A percentile compares a stretch with the other conserved stretches of the same genome.
Evolutionary conservation across 2,797 vertebrate species (phyloP).

Genomic region (Fringilla coelebs): DNA sequence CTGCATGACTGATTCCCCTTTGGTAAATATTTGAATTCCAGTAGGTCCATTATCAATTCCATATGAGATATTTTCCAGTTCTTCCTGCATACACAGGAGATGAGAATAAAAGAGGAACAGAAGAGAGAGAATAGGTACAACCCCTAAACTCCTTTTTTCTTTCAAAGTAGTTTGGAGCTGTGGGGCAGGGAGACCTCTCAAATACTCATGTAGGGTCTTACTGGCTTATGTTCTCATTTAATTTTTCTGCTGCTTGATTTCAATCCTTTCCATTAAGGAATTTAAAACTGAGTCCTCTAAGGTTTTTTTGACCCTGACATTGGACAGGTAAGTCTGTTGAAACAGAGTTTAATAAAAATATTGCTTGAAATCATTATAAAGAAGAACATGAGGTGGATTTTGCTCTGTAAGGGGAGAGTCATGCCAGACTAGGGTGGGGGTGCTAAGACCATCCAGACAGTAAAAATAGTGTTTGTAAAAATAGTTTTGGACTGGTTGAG

Average conservation of each 20-base stretch:
- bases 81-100: not conserved
- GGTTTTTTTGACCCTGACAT: not conserved
- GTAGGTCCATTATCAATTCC: not conserved
- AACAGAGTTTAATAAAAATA: not conserved
- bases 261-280: not conserved
- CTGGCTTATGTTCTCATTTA: not conserved
- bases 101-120: not conserved
- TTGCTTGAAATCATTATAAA: not conserved
- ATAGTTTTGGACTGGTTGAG: not conserved
- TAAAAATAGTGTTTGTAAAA: constrained; percentile 2
- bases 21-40: constrained; percentile 29
- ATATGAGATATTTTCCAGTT: not conserved
- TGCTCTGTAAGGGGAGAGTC: not conserved
- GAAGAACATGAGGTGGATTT: not conserved
- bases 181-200: not conserved
- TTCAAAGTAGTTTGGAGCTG: not conserved
- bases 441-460: not conserved
- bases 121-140: not conserved
- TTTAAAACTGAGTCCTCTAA: not conserved
- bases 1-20: not conserved
- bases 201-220: not conserved
- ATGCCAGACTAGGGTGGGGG: not conserved
- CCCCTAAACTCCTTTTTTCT: not conserved
- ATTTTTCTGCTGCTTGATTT: not conserved
- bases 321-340: not conserved